Percentiles rank a stretch among this genome's conserved stretches.
Conservation (phyloP, 2,113 vertebrate genomes). For the Toxotes jaculatrix region DNA sequence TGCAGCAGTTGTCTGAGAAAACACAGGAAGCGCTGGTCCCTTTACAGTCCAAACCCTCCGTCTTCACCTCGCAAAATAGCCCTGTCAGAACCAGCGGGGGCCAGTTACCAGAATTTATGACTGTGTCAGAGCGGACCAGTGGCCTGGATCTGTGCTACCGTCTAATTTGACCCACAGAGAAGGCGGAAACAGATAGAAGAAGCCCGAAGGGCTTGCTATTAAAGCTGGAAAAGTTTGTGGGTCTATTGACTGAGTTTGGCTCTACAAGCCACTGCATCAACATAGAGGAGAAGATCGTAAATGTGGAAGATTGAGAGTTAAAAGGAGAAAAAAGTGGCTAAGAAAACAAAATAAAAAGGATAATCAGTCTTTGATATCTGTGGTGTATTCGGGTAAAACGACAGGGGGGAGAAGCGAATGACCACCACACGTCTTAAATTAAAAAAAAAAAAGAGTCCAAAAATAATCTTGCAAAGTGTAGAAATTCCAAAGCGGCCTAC, state of each 20-base stretch:
- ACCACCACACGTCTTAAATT: slow-evolving; percentile 22
- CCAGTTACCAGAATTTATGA: slow-evolving; percentile 79
- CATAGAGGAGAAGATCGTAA: slow-evolving; percentile 15
- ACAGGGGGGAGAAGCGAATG: slow-evolving; percentile 14
- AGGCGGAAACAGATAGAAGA: slow-evolving; percentile 65
- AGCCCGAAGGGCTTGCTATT: slow-evolving; percentile 64
- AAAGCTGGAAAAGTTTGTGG: slow-evolving; percentile 51
- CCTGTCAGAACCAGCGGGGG: slow-evolving; percentile 69
- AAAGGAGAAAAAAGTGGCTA: background rate
- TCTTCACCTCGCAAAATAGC: slow-evolving; percentile 69
- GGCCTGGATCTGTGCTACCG: slow-evolving; percentile 59
- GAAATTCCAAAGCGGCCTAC: slow-evolving; percentile 50
- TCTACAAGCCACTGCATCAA: slow-evolving; percentile 19
- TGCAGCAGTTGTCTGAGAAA: slow-evolving; percentile 52
- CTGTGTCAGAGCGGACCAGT: slow-evolving; percentile 69
- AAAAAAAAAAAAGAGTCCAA: slow-evolving; percentile 40
- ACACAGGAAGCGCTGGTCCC: slow-evolving; percentile 65
- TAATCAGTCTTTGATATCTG: slow-evolving; percentile 38
- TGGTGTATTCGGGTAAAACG: slow-evolving; percentile 35
- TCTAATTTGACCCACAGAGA: slow-evolving; percentile 82
- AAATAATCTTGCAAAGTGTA: slow-evolving; percentile 67
- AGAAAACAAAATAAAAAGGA: slow-evolving; percentile 31
- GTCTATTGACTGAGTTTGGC: slow-evolving; percentile 31
- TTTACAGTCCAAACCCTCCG: slow-evolving; percentile 60
- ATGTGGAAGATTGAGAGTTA: slow-evolving; percentile 8